These are phyloP conservation scores for Hydrophis major DNA, from an alignment of 2,797 vertebrate genomes.

Conservation along the genomic window DNA sequence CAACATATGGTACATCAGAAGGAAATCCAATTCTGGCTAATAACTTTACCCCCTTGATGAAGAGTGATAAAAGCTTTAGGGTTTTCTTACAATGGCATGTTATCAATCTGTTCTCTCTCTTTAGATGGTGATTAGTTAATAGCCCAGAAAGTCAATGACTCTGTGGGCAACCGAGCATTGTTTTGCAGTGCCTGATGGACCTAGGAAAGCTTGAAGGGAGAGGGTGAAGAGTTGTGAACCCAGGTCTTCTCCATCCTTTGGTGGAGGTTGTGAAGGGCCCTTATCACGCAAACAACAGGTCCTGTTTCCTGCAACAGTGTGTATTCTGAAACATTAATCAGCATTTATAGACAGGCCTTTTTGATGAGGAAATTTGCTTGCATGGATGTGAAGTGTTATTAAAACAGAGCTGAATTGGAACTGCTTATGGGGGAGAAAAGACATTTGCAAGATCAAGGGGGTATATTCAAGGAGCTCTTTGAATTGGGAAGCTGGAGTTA, in stretches of 20 bases:
- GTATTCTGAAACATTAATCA: constrained; percentile 43
- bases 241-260: not conserved
- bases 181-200: not conserved
- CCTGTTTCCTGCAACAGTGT: not conserved
- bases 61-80: not conserved
- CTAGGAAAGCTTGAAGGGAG: not conserved
- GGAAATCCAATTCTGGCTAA: not conserved
- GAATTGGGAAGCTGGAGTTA: constrained; percentile 12
- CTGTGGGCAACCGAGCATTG: not conserved
- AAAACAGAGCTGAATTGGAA: constrained; percentile 36
- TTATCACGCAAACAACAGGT: constrained; percentile 20
- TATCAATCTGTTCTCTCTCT: not conserved
- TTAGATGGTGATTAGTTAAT: not conserved
- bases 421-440: not conserved
- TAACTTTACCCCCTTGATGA: not conserved
- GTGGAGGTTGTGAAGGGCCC: not conserved
- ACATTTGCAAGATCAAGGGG: not conserved
- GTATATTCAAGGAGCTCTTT: constrained; percentile 6
- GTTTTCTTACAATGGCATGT: not conserved
- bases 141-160: not conserved
- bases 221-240: not conserved
- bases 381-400: constrained; percentile 42
- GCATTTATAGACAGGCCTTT: constrained; percentile 37
- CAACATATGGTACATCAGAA: not conserved
- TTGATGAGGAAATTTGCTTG: constrained; percentile 33